Evolutionary conservation across 2,888 invertebrate genomes (phyloP).

Genomic region (Lapara coniferarum): DNA sequence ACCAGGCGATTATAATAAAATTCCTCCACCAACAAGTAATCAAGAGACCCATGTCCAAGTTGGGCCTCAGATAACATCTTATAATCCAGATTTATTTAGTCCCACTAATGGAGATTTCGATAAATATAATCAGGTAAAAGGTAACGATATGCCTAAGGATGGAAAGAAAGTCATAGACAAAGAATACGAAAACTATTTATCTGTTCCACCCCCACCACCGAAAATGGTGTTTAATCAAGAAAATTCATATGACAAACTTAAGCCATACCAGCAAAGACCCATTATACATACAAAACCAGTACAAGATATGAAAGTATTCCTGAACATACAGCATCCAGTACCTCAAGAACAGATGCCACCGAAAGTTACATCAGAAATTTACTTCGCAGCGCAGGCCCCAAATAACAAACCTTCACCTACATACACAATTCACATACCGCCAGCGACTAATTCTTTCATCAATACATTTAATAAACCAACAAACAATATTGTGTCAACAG

Average conservation of each 20-base stretch:
- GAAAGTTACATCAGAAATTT: slow-evolving; percentile 79
- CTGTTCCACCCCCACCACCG: slow-evolving; percentile 79
- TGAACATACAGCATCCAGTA: slow-evolving; percentile 75
- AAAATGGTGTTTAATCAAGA: slow-evolving; percentile 65
- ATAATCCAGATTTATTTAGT: slow-evolving; percentile 68
- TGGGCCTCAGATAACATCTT: slow-evolving; percentile 74
- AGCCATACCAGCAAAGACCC: slow-evolving; percentile 67
- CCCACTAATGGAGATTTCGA: slow-evolving; percentile 64
- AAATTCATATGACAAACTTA: slow-evolving; percentile 60
- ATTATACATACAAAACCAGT: slow-evolving; percentile 73
- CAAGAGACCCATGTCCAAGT: slow-evolving; percentile 77
- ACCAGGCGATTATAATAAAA: slow-evolving; percentile 57
- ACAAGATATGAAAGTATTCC: slow-evolving; percentile 76
- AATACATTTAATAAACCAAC: slow-evolving; percentile 46
- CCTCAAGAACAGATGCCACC: slow-evolving; percentile 67
- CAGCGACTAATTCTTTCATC: slow-evolving; percentile 46
- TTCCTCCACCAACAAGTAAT: slow-evolving; percentile 76
- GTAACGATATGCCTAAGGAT: slow-evolving; percentile 55
- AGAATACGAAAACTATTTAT: slow-evolving; percentile 77
- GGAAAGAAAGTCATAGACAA: slow-evolving; percentile 71
- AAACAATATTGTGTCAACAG: slow-evolving; percentile 38
- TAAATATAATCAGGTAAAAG: slow-evolving; percentile 56
- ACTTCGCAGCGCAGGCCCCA: slow-evolving; percentile 75
- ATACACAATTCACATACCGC: slow-evolving; percentile 72
- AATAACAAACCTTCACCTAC: slow-evolving; percentile 67